These are phyloP conservation scores for Leucophenga montana DNA, from an alignment of 2,888 invertebrate genomes.

Conservation along the genomic window DNA sequence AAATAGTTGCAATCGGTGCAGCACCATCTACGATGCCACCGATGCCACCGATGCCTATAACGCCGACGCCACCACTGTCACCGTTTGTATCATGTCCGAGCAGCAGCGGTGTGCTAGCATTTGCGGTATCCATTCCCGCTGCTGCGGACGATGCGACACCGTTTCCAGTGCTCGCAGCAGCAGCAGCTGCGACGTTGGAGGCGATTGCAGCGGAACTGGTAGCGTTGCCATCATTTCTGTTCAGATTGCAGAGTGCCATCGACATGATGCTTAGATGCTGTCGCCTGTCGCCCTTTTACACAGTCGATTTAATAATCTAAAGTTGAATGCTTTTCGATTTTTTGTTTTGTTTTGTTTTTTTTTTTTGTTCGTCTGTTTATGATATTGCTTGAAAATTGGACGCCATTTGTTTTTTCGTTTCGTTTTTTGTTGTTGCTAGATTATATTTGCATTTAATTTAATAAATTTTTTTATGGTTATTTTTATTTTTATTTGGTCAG, in stretches of 20 bases:
- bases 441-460: conserved; percentile 1
- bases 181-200: conserved; percentile 29
- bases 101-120: conserved; percentile 56
- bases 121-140: conserved; percentile 40
- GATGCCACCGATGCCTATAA: conserved; percentile 9
- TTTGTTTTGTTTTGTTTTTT: conserved; percentile 10
- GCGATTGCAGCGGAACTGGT: conserved; percentile 20
- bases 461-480: conserved; percentile 4
- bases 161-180: conserved; percentile 15
- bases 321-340: conserved; percentile 2
- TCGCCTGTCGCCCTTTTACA: conserved; percentile 8
- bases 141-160: conserved; percentile 33
- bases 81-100: conserved; percentile 50
- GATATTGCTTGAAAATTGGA: conserved; percentile 29
- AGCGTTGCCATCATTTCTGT: conserved; percentile 29
- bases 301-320: conserved; percentile 34
- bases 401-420: conserved; percentile 39
- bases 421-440: conserved; percentile 12
- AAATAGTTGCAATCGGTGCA: conserved; percentile 68
- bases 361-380: conserved; percentile 12
- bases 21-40: not conserved
- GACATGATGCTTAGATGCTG: conserved; percentile 60
- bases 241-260: conserved; percentile 63
- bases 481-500: conserved; percentile 15
- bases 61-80: conserved; percentile 13